These are phyloP conservation scores for Trachymyrmex cornetzi DNA, from an alignment of 1,140 invertebrate genomes.

Conservation along the genomic window DNA sequence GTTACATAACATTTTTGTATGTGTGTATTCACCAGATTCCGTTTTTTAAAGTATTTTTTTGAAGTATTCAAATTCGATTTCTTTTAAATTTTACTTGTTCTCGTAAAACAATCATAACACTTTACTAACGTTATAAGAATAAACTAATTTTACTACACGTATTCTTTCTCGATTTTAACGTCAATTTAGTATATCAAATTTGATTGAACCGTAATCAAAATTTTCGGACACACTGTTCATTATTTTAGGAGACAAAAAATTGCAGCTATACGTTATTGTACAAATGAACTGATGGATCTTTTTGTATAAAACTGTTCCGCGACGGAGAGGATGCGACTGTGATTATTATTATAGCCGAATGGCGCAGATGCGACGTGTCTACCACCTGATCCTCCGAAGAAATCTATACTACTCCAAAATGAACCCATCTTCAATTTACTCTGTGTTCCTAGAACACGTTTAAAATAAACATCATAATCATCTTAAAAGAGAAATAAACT, in stretches of 20 bases:
- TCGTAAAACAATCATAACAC: background rate
- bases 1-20: too few relatives aligned
- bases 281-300: background rate
- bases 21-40: too few relatives aligned
- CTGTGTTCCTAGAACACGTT: background rate
- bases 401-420: conserved; percentile 21
- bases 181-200: background rate
- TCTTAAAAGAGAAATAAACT: background rate
- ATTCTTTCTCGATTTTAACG: background rate
- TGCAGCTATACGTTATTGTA: background rate
- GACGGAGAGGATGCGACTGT: background rate
- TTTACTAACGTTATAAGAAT: background rate
- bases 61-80: background rate
- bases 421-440: conserved; percentile 8
- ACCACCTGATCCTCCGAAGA: conserved; percentile 46
- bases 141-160: background rate
- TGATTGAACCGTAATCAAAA: background rate
- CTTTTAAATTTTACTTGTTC: background rate
- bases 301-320: background rate
- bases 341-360: conserved; percentile 37
- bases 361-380: conserved; percentile 36
- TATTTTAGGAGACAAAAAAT: conserved; percentile 14
- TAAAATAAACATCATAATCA: background rate
- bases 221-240: background rate
- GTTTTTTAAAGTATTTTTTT: too few relatives aligned